phyloP scores from a whole-genome alignment of 2,113 vertebrate species.

The Chaetodon auriga region DNA sequence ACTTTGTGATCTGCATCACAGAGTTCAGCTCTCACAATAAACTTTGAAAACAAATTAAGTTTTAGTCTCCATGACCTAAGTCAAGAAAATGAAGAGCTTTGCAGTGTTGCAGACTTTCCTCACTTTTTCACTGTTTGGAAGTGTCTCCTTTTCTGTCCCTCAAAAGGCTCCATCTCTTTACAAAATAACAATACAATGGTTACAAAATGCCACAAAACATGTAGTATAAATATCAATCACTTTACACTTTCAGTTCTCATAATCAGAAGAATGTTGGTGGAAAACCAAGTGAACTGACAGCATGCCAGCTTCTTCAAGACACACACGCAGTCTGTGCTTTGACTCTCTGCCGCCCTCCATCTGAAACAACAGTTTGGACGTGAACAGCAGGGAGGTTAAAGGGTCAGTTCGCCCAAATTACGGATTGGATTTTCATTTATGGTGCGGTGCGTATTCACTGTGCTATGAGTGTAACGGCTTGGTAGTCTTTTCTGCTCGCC shows the following conservation, averaged over 20 bases:
- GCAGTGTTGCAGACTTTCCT: background rate
- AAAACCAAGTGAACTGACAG: background rate
- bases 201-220: conserved; percentile 47
- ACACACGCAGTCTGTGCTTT: background rate
- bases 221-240: background rate
- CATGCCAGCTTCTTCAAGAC: background rate
- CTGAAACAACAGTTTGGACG: background rate
- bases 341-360: background rate
- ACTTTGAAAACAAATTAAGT: background rate
- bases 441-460: too few species aligned
- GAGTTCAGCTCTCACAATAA: background rate
- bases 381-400: background rate
- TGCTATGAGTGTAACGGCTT: too few species aligned
- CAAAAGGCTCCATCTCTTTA: background rate
- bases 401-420: conserved; percentile 1
- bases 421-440: background rate
- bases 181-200: conserved; percentile 17
- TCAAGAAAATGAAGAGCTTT: background rate
- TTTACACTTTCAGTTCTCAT: background rate
- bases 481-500: too few species aligned
- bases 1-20: background rate
- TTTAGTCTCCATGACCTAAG: background rate
- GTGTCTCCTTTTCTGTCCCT: background rate
- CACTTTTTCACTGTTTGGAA: background rate
- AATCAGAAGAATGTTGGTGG: background rate